Conservation (phyloP, 64 coral and sea anemone species). For the Porites lutea region DNA sequence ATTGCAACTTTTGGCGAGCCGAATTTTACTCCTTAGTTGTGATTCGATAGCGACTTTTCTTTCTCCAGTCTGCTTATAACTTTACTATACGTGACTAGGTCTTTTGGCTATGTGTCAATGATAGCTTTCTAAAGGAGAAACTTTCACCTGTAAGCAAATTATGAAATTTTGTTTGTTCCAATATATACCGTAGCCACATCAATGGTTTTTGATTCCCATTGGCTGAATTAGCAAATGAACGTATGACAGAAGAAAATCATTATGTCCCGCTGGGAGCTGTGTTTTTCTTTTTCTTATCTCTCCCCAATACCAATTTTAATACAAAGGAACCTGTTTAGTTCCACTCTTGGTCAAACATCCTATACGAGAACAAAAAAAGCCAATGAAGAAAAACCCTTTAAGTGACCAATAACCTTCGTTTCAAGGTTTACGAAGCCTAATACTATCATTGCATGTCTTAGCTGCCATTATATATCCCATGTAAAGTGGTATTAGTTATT, state of each 20-base stretch:
- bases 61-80: background rate
- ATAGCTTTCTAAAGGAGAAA: background rate
- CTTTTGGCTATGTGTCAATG: background rate
- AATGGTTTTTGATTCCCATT: background rate
- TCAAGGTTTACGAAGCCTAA: no score
- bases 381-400: no score
- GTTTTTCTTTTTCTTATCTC: background rate
- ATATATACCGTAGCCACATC: background rate
- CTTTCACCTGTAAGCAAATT: conserved; percentile 54
- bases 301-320: background rate
- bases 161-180: background rate
- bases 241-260: background rate
- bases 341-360: no score
- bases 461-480: no score
- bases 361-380: no score
- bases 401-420: no score
- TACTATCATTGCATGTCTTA: no score
- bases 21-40: background rate
- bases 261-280: background rate
- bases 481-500: no score
- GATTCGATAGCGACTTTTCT: background rate
- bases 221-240: conserved; percentile 17
- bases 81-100: background rate
- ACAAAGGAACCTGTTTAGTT: no score
- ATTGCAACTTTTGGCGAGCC: background rate